Evolutionary conservation across 2,113 vertebrate species (phyloP), one percentile per base, ranked within the genome.

Genomic region (Mus pahari): DNA sequence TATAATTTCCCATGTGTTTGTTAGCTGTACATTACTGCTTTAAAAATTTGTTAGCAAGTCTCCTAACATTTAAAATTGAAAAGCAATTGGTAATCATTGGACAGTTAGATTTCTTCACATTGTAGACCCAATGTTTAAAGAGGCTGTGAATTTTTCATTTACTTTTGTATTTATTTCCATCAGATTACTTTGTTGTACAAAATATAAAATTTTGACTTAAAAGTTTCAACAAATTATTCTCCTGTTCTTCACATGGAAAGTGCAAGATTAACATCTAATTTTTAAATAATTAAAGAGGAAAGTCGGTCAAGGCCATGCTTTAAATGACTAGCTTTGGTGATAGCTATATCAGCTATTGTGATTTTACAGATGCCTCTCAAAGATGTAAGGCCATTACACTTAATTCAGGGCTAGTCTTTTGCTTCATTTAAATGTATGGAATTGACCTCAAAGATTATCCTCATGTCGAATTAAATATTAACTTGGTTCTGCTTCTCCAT

Each of bases 201-300:
- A 87, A 31, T 82, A 16, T 60, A 3, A 64, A 96, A 94, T 94
- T 97, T 96, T 94, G 60, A 94, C 91, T 92, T 48, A 96, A 92
- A 95, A 97, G 62, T 60, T 92, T 60, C 89, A 97, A 97, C 79
- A 97, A 53, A 83, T 78, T 74, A 89, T 5, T 58, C 3, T 92
- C 95, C 93, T 97, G 86, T 95, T 68, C 88, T 97, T 78, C 90
- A 90, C 82, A 98, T 58, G 96, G 83, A 92, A 98, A 98, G 96
- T 92, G 96, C 97, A 71, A 92, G 83, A 97, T 96, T 98, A 98
- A 94, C 91, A 97, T 97, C 93, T 97, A 97, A 97, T 79, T 98
- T 96, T 98, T 97, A 87, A 98, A 98, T 98, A 98, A 97, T 98
- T 98, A 98, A 98, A 98, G 74, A 97, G 73, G 82, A 98, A 98